Base-by-base conservation (phyloP, 2,113 vertebrate genomes). In the Aegithalos caudatus region DNA sequence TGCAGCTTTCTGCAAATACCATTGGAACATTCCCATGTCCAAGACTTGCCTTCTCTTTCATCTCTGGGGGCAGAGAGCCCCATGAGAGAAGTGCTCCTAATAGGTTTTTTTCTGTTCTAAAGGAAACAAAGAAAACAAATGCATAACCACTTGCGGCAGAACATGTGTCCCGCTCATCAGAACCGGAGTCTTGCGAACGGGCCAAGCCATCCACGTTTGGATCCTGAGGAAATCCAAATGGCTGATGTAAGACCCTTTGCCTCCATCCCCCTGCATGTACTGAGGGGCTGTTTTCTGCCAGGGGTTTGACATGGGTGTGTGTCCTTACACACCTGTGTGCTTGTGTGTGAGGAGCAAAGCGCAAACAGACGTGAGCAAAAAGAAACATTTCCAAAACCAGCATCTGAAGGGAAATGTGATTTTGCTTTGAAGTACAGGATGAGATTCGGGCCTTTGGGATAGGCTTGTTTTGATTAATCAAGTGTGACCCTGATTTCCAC, bases 51-150 rank as follows among this genome's bases (percentile, higher is more conserved):
- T 66, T 54, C 71, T 66, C 57, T 50, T 14, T 71, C 16, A 1
- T 22, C 57, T 64, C 64, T 81, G 44, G 11, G 33, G 35, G 11
- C 13, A 54, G 57, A 78, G 11, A 40, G 1, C 50, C 18, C 40
- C 22, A 1, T 29, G 42, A 47, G 7, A 27, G 78, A 37, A 82
- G 50, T 14, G 40, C 62, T 77, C 86, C 44, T 79, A 70, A 58
- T 19, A 51, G 88, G 28, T 80, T 76, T 81, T 38, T 50, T 50
- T 48, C 21, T 94, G 24, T 82, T 87, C 80, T 78, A 77, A 98
- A 99, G 99, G 98, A 99, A 99, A 97, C 99, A 99, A 97, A 98
- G 99, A 96, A 99, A 99, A 97, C 99, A 99, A 97, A 99, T 99
- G 99, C 99, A 99, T 96, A 99, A 99, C 97, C 99, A 99, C 96